phyloP scores from a whole-genome alignment of 2,888 invertebrate species.

The Orchesellides sinensis region DNA sequence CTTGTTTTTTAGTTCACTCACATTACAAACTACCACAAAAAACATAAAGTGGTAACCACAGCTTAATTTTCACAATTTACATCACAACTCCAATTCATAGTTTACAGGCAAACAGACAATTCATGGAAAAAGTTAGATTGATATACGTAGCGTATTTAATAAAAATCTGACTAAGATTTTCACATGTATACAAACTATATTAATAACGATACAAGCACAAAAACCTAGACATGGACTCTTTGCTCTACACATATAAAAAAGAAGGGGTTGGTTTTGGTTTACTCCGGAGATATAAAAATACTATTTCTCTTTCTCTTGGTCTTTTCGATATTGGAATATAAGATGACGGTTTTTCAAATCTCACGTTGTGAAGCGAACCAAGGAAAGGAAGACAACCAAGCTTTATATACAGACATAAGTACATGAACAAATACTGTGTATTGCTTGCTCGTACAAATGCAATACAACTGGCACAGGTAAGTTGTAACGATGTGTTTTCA shows the following conservation, averaged over 20 bases:
- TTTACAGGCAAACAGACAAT: too few species aligned
- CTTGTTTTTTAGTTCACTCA: too few species aligned
- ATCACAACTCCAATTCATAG: conserved; percentile 15
- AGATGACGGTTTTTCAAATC: conserved; percentile 46
- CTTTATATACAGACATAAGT: conserved; percentile 1
- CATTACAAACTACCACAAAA: conserved; percentile 64
- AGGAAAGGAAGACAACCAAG: conserved; percentile 11
- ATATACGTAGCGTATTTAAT: not conserved
- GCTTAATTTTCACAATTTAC: conserved; percentile 58
- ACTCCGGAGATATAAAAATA: conserved; percentile 49
- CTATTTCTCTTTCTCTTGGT: not conserved
- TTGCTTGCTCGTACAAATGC: not conserved
- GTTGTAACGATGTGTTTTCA: not conserved
- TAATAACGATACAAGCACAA: not conserved
- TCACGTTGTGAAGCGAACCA: conserved; percentile 56
- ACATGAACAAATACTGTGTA: conserved; percentile 17
- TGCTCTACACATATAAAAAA: conserved; percentile 3
- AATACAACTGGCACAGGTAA: too few species aligned
- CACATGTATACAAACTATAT: not conserved
- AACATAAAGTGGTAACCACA: conserved; percentile 33
- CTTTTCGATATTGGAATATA: not conserved
- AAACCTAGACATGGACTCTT: not conserved
- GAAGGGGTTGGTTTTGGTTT: conserved; percentile 48
- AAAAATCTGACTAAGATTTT: conserved; percentile 13
- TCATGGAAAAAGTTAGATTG: conserved; percentile 4